A percentile compares a stretch with the other conserved stretches of the same genome.
These are phyloP conservation scores for Nesogale talazaci DNA, from an alignment of 2,113 vertebrate species.

Conservation along the genomic window DNA sequence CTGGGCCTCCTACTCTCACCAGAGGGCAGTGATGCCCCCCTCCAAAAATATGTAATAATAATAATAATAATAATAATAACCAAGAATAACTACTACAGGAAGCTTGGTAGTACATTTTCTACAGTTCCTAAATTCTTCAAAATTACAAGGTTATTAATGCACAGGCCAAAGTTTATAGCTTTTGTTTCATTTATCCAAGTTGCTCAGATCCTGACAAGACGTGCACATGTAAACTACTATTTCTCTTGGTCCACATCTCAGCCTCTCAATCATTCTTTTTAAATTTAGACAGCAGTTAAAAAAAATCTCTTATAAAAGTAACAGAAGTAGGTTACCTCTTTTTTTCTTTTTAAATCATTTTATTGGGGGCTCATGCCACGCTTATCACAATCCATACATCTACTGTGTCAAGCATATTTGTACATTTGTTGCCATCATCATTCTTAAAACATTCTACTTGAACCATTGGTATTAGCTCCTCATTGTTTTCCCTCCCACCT, in stretches of 20 bases:
- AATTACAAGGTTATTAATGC: conserved; percentile 1
- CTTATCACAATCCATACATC: too few relatives aligned
- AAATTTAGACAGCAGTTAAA: conserved; percentile 2
- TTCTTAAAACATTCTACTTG: too few relatives aligned
- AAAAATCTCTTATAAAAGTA: background rate
- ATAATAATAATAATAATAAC: too few relatives aligned
- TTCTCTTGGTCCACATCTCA: background rate
- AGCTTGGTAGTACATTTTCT: background rate
- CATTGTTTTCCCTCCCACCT: too few relatives aligned
- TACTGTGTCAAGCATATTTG: too few relatives aligned
- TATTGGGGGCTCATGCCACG: too few relatives aligned
- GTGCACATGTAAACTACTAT: background rate
- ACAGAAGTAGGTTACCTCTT: background rate
- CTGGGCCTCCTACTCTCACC: too few relatives aligned
- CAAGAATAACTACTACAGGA: conserved; percentile 5
- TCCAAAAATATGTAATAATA: too few relatives aligned
- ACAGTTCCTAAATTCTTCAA: conserved; percentile 34
- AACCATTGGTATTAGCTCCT: too few relatives aligned
- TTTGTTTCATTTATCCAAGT: background rate
- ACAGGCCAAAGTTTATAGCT: background rate
- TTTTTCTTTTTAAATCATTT: too few relatives aligned
- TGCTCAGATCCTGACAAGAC: conserved; percentile 22
- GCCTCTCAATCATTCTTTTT: conserved; percentile 2
- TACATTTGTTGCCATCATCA: too few relatives aligned
- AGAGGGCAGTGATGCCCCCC: too few relatives aligned